These are phyloP conservation scores for Torymus texanus DNA, from an alignment of 2,888 invertebrate genomes.

Conservation along the genomic window DNA sequence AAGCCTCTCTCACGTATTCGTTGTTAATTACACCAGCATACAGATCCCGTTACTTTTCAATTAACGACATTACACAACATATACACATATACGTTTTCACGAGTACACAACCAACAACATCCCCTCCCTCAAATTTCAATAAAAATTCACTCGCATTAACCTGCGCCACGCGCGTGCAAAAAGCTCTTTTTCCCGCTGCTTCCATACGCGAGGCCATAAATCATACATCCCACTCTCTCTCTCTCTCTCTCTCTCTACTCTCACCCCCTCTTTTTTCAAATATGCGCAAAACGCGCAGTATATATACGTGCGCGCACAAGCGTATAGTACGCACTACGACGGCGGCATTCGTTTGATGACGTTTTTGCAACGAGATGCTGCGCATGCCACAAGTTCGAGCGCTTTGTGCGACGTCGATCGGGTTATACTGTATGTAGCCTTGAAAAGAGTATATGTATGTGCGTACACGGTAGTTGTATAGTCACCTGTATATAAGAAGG, in stretches of 20 bases:
- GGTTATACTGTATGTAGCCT: too few relatives aligned
- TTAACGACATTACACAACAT: too few relatives aligned
- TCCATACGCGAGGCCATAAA: slow-evolving; percentile 20
- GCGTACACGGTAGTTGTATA: too few relatives aligned
- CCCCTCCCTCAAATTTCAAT: too few relatives aligned
- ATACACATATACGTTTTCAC: too few relatives aligned
- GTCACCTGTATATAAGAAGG: too few relatives aligned
- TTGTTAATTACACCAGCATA: too few relatives aligned
- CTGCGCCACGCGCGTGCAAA: not conserved
- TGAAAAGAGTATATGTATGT: too few relatives aligned
- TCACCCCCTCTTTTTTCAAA: not conserved
- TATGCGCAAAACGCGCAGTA: not conserved
- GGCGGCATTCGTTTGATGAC: slow-evolving; percentile 67
- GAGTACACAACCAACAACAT: too few relatives aligned
- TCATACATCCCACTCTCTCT: slow-evolving; percentile 18
- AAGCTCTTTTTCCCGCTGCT: not conserved
- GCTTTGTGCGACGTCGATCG: not conserved
- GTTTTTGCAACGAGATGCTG: slow-evolving; percentile 69
- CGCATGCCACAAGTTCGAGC: slow-evolving; percentile 61
- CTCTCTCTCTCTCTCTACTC: slow-evolving; percentile 8
- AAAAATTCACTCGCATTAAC: too few relatives aligned
- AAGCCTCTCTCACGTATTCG: too few relatives aligned
- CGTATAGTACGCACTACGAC: slow-evolving; percentile 51
- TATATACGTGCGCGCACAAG: not conserved
- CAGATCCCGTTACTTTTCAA: too few relatives aligned